Conservation (phyloP, 2,113 vertebrate species). For the Tachycineta bicolor region DNA sequence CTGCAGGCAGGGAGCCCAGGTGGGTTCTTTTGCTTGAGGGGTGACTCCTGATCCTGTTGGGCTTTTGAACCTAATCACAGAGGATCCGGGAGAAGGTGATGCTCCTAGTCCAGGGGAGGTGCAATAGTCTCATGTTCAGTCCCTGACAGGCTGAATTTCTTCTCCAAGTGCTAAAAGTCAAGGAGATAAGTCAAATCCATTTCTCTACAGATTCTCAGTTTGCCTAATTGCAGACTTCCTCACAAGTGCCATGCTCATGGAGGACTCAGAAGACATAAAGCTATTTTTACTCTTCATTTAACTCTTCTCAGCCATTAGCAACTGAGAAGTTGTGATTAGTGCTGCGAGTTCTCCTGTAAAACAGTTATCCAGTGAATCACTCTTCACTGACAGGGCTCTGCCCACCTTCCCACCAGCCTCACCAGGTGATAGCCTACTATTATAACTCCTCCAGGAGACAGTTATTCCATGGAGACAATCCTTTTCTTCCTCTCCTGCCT, state of each 20-base stretch:
- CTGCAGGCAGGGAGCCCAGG: neutral
- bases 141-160: neutral
- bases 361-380: constrained; percentile 46
- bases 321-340: constrained; percentile 31
- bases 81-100: neutral
- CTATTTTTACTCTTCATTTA: constrained; percentile 30
- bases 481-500: neutral
- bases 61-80: neutral
- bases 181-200: neutral
- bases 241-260: neutral
- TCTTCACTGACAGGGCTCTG: constrained; percentile 21
- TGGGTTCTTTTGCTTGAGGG: neutral
- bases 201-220: neutral
- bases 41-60: neutral
- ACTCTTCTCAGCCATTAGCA: constrained; percentile 25
- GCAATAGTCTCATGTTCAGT: neutral
- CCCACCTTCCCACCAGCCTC: constrained; percentile 33
- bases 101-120: neutral
- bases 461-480: neutral
- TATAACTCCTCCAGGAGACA: neutral
- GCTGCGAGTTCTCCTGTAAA: neutral
- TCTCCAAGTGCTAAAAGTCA: neutral
- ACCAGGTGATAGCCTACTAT: constrained; percentile 5
- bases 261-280: neutral
- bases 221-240: constrained; percentile 5